phyloP scores from a whole-genome alignment of 2,113 vertebrate genomes.

The Nyctereutes procyonoides region DNA sequence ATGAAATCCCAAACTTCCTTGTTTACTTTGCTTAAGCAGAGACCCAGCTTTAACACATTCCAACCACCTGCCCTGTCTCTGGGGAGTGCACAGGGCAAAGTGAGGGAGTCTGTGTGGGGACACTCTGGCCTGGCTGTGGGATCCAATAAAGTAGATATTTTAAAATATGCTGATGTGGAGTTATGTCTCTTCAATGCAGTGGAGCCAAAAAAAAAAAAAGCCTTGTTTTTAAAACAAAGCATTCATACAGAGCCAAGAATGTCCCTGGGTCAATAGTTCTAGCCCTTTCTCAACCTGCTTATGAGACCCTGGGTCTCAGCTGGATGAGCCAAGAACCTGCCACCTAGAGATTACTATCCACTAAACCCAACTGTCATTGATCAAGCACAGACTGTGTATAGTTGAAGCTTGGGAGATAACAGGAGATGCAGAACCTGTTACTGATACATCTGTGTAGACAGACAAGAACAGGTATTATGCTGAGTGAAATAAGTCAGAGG shows the following conservation, averaged over 20 bases:
- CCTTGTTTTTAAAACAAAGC: slow-evolving; percentile 64
- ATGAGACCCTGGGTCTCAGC: slow-evolving; percentile 2
- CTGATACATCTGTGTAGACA: not conserved
- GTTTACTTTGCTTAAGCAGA: not conserved
- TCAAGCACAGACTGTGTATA: not conserved
- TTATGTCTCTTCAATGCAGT: slow-evolving; percentile 30
- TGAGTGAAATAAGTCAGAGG: too few relatives aligned
- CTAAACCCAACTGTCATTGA: not conserved
- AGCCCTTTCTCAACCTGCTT: not conserved
- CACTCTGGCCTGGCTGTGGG: not conserved
- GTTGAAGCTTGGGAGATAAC: not conserved
- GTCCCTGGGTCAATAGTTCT: slow-evolving; percentile 17
- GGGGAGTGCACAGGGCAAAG: not conserved
- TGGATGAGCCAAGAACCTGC: not conserved
- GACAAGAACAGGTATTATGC: not conserved
- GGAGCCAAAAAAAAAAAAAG: not conserved
- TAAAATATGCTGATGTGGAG: slow-evolving; percentile 54
- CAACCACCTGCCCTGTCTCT: not conserved
- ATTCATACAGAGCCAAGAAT: slow-evolving; percentile 57
- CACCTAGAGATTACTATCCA: not conserved
- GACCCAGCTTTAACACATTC: not conserved
- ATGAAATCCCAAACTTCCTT: not conserved
- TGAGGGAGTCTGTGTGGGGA: not conserved
- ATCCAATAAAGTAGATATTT: slow-evolving; percentile 17
- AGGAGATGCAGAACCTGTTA: not conserved